These are phyloP conservation scores for Eptesicus fuscus DNA, from an alignment of 2,113 vertebrate genomes.

Conservation along the genomic window DNA sequence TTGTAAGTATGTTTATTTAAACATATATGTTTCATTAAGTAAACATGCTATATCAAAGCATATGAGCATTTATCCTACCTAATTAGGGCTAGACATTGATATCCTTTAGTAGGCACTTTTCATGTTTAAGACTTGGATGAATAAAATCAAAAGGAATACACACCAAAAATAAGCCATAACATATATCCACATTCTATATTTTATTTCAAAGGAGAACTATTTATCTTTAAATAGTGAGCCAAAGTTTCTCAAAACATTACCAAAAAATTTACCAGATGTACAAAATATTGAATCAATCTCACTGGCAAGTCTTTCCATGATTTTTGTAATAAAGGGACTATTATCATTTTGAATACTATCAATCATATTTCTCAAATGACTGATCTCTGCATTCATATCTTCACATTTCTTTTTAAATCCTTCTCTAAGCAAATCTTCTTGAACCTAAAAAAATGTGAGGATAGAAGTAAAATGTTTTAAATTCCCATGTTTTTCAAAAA, in stretches of 20 bases:
- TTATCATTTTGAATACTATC: rapidly evolving
- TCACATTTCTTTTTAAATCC: neutral
- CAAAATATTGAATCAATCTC: neutral
- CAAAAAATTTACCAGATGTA: rapidly evolving
- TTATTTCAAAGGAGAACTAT: neutral
- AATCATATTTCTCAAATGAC: neutral
- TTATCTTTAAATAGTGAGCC: neutral
- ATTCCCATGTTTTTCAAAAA: neutral
- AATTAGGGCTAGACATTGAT: neutral
- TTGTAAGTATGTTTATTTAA: neutral
- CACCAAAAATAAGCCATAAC: neutral
- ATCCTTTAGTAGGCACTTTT: neutral
- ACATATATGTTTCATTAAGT: neutral
- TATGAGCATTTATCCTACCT: neutral
- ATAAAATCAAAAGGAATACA: neutral
- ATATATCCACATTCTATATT: neutral
- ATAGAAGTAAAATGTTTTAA: neutral
- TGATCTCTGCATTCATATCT: neutral
- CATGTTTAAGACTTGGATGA: neutral
- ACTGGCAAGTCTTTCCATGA: rapidly evolving
- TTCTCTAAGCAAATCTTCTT: neutral
- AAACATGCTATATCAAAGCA: neutral
- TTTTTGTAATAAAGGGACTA: rapidly evolving
- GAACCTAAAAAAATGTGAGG: neutral
- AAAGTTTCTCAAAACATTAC: rapidly evolving